Conservation (phyloP, 2,888 invertebrate species). For the Caenorhabditis imperialis region DNA sequence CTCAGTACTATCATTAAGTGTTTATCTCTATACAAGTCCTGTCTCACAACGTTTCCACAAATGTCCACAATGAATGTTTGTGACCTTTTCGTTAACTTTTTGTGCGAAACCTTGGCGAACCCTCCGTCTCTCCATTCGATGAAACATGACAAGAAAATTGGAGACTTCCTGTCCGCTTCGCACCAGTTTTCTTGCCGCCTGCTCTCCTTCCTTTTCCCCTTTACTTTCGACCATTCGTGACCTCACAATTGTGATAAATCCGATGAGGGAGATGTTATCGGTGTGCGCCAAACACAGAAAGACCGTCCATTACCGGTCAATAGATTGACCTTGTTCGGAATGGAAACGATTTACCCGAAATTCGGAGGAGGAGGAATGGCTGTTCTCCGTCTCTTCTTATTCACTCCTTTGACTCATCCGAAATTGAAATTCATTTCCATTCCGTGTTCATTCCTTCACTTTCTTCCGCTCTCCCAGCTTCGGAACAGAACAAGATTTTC, state of each 20-base stretch:
- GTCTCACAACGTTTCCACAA: no score
- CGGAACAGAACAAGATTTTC: conserved; percentile 15
- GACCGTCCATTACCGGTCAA: conserved; percentile 23
- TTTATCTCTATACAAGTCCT: no score
- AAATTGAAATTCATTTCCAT: conserved; percentile 5
- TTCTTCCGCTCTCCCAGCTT: background rate
- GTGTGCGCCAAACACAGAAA: background rate
- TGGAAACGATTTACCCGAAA: background rate
- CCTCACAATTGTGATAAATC: conserved; percentile 22
- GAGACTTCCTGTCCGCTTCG: conserved; percentile 13
- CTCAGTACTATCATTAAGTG: no score
- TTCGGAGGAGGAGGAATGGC: background rate
- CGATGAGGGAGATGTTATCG: conserved; percentile 11
- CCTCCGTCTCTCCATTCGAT: background rate
- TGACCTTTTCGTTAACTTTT: no score
- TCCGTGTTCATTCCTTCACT: background rate
- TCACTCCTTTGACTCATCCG: background rate
- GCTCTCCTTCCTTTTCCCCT: background rate
- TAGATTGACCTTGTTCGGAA: conserved; percentile 16
- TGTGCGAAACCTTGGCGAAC: no score
- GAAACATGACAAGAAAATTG: conserved; percentile 33
- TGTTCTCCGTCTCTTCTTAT: background rate
- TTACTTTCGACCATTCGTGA: background rate
- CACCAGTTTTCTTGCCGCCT: conserved; percentile 1
- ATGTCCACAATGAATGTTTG: no score